Percentiles rank a stretch among this genome's conserved stretches.
These are phyloP conservation scores for Drosophila sordidula DNA, from an alignment of 2,888 invertebrate species.

Conservation along the genomic window DNA sequence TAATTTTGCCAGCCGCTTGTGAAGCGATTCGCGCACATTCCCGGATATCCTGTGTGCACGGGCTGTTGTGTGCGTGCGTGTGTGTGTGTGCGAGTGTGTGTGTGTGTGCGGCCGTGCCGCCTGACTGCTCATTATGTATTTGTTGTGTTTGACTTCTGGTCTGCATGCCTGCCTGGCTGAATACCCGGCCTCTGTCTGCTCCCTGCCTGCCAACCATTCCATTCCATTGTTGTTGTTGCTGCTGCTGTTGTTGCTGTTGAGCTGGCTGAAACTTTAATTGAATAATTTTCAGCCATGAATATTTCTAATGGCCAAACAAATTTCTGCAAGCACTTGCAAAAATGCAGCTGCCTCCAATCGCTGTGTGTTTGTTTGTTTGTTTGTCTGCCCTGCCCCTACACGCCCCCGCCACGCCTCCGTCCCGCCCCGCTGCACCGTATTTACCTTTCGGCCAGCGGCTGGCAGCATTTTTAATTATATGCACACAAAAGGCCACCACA, in stretches of 20 bases:
- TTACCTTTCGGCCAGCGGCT: slow-evolving; percentile 65
- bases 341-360: slow-evolving; percentile 47
- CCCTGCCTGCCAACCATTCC: slow-evolving; percentile 3
- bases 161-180: slow-evolving; percentile 23
- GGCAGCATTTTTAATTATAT: slow-evolving; percentile 78
- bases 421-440: slow-evolving; percentile 17
- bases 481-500: slow-evolving; percentile 78
- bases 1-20: slow-evolving; percentile 76
- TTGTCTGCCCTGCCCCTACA: slow-evolving; percentile 19
- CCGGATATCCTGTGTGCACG: slow-evolving; percentile 67
- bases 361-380: slow-evolving; percentile 37
- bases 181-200: slow-evolving; percentile 6
- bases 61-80: slow-evolving; percentile 5
- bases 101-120: slow-evolving; percentile 42
- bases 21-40: slow-evolving; percentile 71
- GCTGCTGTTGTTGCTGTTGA: slow-evolving; percentile 32
- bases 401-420: background rate
- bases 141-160: slow-evolving; percentile 66
- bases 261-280: slow-evolving; percentile 72
- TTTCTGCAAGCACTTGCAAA: slow-evolving; percentile 73
- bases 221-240: slow-evolving; percentile 22
- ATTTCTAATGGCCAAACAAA: slow-evolving; percentile 81
- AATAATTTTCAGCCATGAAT: slow-evolving; percentile 78
- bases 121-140: slow-evolving; percentile 77
- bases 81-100: slow-evolving; percentile 13